Conservation (phyloP, 2,888 invertebrate genomes). For the Chirona hameri region DNA sequence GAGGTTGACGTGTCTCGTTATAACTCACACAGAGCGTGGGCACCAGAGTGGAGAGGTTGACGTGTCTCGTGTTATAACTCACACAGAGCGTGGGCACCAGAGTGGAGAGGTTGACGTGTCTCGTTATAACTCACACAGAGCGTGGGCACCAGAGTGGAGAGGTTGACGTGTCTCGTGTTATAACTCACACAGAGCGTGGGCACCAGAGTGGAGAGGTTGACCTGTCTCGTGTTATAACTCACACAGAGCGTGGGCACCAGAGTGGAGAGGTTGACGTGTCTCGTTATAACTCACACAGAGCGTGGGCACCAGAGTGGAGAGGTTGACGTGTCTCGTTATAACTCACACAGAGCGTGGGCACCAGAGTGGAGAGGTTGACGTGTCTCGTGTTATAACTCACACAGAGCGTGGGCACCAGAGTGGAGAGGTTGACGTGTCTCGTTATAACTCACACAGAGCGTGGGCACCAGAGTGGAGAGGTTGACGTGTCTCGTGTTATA, state of each 20-base stretch:
- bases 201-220: constrained; percentile 86
- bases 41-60: constrained; percentile 86
- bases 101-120: constrained; percentile 86
- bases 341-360: constrained; percentile 89
- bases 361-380: constrained; percentile 85
- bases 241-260: constrained; percentile 89
- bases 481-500: constrained; percentile 91
- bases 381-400: too few relatives aligned
- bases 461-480: constrained; percentile 84
- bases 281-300: too few relatives aligned
- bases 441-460: too few relatives aligned
- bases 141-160: constrained; percentile 85
- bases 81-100: constrained; percentile 89
- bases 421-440: constrained; percentile 85
- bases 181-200: too few relatives aligned
- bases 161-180: constrained; percentile 87
- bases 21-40: too few relatives aligned
- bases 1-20: constrained; percentile 87
- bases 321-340: constrained; percentile 87
- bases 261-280: constrained; percentile 86
- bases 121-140: too few relatives aligned
- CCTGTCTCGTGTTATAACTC: too few relatives aligned
- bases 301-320: constrained; percentile 85
- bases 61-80: too few relatives aligned
- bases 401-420: constrained; percentile 87